These are phyloP conservation scores for Zapus hudsonius DNA, from an alignment of 2,113 vertebrate genomes.

Conservation along the genomic window DNA sequence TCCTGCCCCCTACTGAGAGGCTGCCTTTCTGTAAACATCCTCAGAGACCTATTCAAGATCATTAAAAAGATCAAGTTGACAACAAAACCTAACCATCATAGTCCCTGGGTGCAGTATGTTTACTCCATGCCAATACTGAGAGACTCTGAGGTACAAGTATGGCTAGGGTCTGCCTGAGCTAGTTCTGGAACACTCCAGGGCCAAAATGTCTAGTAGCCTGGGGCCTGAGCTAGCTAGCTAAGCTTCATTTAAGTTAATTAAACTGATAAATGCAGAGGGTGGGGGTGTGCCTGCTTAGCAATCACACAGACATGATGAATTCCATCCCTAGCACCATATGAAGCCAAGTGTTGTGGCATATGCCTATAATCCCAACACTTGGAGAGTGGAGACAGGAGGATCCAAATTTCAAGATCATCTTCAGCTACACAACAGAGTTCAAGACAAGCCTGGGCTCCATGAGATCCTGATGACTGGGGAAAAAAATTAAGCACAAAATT, in stretches of 20 bases:
- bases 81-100: too few species aligned
- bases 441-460: neutral
- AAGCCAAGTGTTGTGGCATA: neutral
- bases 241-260: neutral
- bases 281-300: neutral
- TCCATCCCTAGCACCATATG: neutral
- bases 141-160: neutral
- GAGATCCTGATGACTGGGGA: neutral
- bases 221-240: neutral
- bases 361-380: neutral
- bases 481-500: too few species aligned
- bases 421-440: neutral
- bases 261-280: neutral
- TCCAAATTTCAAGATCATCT: neutral
- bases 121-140: fast-evolving
- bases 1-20: too few species aligned
- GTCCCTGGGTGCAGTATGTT: neutral
- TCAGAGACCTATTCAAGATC: too few species aligned
- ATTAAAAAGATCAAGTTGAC: too few species aligned
- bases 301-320: neutral
- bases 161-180: neutral
- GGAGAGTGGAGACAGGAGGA: neutral
- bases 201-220: fast-evolving
- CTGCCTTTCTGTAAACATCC: too few species aligned
- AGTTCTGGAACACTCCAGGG: neutral